Percentiles rank a stretch among this genome's conserved stretches.
These are phyloP conservation scores for Chrysogorgia sp. DNA, from an alignment of 92 coral and sea anemone genomes.

Conservation along the genomic window DNA sequence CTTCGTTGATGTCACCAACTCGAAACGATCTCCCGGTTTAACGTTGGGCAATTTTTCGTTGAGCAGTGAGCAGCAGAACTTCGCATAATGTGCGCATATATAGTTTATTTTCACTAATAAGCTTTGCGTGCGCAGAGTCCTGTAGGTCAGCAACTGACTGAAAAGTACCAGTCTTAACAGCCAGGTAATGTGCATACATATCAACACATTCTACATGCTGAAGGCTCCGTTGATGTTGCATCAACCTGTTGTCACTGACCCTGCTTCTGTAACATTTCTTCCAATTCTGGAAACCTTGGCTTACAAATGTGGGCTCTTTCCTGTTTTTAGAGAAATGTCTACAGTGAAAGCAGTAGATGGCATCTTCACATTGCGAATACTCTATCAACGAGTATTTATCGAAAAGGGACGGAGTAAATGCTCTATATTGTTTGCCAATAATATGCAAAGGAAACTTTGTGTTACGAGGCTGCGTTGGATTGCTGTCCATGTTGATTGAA, in stretches of 20 bases:
- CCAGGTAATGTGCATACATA: conserved; percentile 21
- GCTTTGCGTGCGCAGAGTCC: conserved; percentile 21
- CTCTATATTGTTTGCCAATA: conserved; percentile 29
- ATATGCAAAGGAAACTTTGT: conserved; percentile 13
- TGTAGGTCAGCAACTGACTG: conserved; percentile 33
- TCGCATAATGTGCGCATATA: conserved; percentile 27
- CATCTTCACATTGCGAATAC: conserved; percentile 17
- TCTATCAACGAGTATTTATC: conserved; percentile 21
- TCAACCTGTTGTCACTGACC: conserved; percentile 15
- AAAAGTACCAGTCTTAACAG: conserved; percentile 16
- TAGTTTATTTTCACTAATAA: not conserved
- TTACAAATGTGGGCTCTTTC: conserved; percentile 28
- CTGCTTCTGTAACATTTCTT: conserved; percentile 16
- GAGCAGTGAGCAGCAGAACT: conserved; percentile 21
- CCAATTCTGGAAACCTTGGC: conserved; percentile 31
- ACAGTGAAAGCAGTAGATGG: conserved; percentile 31
- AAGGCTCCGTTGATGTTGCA: conserved; percentile 18
- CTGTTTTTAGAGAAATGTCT: not conserved
- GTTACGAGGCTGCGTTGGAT: conserved; percentile 29
- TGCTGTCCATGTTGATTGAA: not conserved
- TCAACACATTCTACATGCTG: conserved; percentile 31
- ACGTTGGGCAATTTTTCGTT: conserved; percentile 8
- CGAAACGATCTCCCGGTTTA: conserved; percentile 14
- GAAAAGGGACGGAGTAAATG: conserved; percentile 14
- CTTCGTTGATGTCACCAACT: not conserved